Percentiles rank a stretch among this genome's conserved stretches.
These are phyloP conservation scores for Maccullochella peelii DNA, from an alignment of 2,113 vertebrate genomes.

Conservation along the genomic window DNA sequence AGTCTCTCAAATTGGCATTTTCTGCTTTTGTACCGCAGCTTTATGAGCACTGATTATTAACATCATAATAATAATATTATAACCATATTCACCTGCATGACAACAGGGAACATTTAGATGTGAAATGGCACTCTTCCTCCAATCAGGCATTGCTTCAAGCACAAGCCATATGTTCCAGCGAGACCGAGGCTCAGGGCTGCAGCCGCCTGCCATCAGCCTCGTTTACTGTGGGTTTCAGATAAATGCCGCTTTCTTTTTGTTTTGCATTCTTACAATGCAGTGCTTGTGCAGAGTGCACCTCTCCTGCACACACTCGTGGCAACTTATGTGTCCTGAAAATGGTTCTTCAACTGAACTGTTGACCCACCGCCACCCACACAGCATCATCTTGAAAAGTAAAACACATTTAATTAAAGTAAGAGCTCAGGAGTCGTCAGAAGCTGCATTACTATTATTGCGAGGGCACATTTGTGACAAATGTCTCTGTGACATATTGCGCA, in stretches of 20 bases:
- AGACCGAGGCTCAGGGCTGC: not conserved
- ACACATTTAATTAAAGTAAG: conserved; percentile 76
- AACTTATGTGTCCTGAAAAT: not conserved
- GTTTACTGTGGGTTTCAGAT: not conserved
- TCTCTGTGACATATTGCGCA: conserved; percentile 44
- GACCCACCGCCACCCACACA: conserved; percentile 16
- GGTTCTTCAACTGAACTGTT: conserved; percentile 7
- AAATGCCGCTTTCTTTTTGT: not conserved
- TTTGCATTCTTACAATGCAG: not conserved
- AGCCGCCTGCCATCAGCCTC: conserved; percentile 2
- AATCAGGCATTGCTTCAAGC: not conserved
- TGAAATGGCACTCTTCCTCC: not conserved
- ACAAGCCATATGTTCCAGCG: no score
- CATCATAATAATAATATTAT: no score
- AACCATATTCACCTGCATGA: not conserved
- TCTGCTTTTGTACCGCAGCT: not conserved
- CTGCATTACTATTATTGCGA: conserved; percentile 77
- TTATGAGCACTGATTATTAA: not conserved
- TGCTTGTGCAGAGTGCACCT: not conserved
- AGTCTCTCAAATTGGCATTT: not conserved
- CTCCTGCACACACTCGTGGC: conserved; percentile 9
- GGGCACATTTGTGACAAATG: conserved; percentile 71
- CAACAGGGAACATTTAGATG: not conserved
- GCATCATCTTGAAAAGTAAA: conserved; percentile 46
- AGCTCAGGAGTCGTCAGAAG: conserved; percentile 68